These are phyloP conservation scores for Berghia stephanieae DNA, from an alignment of 1,140 invertebrate genomes.

Conservation along the genomic window DNA sequence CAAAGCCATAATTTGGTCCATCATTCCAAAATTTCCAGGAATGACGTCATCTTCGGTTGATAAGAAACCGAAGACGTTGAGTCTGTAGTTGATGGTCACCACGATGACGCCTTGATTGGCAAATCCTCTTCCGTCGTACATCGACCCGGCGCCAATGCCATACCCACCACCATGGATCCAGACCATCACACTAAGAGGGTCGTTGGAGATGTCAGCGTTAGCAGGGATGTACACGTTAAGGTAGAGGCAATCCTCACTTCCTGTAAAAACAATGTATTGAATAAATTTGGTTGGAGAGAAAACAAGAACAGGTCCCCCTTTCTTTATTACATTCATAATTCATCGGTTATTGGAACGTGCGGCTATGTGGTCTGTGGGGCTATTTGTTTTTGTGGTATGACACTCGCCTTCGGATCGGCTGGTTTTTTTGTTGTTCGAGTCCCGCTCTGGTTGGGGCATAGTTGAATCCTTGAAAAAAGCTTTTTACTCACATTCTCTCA, in stretches of 20 bases:
- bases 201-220: conserved; percentile 52
- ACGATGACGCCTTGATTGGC: conserved; percentile 78
- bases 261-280: background rate
- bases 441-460: no score
- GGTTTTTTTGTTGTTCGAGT: no score
- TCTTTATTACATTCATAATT: background rate
- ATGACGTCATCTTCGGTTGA: conserved; percentile 90
- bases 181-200: conserved; percentile 84
- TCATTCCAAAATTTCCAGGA: conserved; percentile 93
- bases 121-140: conserved; percentile 82
- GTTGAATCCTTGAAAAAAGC: no score
- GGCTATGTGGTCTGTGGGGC: no score
- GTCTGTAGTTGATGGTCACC: conserved; percentile 30
- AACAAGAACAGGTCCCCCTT: background rate
- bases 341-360: background rate
- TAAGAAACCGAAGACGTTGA: conserved; percentile 72
- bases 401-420: no score
- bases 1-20: conserved; percentile 89
- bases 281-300: background rate
- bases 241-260: conserved; percentile 88
- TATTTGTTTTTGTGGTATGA: no score
- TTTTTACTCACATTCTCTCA: no score
- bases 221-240: conserved; percentile 83
- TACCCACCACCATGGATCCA: conserved; percentile 96
- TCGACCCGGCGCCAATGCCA: conserved; percentile 82